Base-by-base conservation (phyloP, 2,888 invertebrate species). In the Trimorus sp. region DNA sequence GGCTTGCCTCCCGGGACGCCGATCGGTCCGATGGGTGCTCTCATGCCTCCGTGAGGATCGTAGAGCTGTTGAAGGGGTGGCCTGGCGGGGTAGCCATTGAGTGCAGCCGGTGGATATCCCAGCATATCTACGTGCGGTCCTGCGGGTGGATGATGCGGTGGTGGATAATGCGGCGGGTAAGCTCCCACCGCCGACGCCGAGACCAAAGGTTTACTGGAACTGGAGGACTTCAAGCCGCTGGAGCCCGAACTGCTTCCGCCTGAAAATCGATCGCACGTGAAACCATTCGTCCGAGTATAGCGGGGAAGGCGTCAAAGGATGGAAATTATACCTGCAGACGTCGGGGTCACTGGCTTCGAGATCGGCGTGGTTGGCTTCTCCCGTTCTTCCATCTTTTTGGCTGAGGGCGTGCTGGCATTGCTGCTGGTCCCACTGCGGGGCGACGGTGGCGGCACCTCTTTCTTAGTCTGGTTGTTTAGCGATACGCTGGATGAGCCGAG, bases 331-430 rank as follows among this genome's bases (percentile, higher is more conserved):
- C 93, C 93, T 16, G 93, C 93, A 73, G 94, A 94, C 15, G 97
- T 97, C 4, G 97, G 97, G 49, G 97, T 97, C 81, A 96, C 96
- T 7, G 97, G 96, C 93, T 98, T 98, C 12, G 97, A 96, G 86
- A 97, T 97, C 6, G 98, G 98, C 38, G 98, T 98, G 83, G 96
- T 95, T 9, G 98, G 97, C 92, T 97, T 97, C 88, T 97, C 97
- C n/a, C 91, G 86, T 79, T 93, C 93, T 91, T 96, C 96, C 91
- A 96, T 93, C 91, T 97, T 96, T 92, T 96, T 96, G 84, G 96
- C 96, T 78, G 97, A 97, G 1, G 97, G 97, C 42, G 97, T 97
- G 86, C 97, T 97, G n/a, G 97, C 97, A 91, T 97, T 97, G 88
- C 97, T 97, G 79, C 97, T 97, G 48, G 97, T 96, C 59, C 97